A percentile compares a stretch with the other conserved stretches of the same genome.
phyloP scores from a whole-genome alignment of 2,113 vertebrate species.

The Chamaea fasciata region DNA sequence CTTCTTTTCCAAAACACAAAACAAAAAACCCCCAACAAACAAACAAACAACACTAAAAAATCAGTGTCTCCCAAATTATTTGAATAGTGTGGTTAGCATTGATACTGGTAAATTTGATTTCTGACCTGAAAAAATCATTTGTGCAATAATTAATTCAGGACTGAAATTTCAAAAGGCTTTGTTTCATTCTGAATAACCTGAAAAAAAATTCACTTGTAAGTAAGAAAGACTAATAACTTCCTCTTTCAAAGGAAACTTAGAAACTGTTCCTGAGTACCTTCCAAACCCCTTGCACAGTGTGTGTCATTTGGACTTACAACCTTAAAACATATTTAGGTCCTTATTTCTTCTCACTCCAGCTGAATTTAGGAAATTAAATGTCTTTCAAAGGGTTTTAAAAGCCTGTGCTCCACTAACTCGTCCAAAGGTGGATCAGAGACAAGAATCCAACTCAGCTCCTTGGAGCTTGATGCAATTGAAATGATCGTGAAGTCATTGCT shows the following conservation, averaged over 20 bases:
- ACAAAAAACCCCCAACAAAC: too few species aligned
- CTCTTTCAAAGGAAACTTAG: neutral
- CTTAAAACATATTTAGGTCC: neutral
- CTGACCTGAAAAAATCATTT: slow-evolving; percentile 2
- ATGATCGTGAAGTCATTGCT: neutral
- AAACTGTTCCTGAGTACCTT: rapidly evolving
- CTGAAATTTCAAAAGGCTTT: neutral
- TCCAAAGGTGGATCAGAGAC: neutral
- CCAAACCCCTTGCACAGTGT: neutral
- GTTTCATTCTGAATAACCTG: neutral
- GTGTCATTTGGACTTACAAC: neutral
- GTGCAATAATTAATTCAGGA: neutral
- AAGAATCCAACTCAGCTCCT: neutral
- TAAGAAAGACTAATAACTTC: neutral
- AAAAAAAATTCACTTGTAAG: neutral
- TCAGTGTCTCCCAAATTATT: neutral
- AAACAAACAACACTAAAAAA: neutral
- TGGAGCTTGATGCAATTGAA: neutral
- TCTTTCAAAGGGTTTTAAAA: neutral
- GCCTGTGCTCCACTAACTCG: neutral
- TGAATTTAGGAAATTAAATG: neutral
- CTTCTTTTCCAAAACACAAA: neutral
- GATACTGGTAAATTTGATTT: slow-evolving; percentile 3
- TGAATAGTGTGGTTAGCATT: neutral
- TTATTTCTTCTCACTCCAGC: neutral